Evolutionary conservation across 2,113 vertebrate species (phyloP).

Genomic region (Dipodomys merriami): DNA sequence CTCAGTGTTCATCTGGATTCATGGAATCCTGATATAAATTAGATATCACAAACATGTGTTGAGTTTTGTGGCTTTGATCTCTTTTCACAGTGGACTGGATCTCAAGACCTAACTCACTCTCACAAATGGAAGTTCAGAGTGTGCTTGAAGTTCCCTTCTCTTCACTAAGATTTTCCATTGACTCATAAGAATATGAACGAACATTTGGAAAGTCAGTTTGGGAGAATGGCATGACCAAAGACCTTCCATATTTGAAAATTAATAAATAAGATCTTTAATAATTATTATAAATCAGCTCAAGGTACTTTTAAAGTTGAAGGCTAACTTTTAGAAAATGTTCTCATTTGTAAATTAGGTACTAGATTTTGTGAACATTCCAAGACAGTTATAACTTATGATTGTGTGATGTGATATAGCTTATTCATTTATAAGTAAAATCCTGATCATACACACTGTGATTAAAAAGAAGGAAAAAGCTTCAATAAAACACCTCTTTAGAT

Average conservation of each 20-base stretch:
- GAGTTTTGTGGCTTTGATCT: slow-evolving; percentile 66
- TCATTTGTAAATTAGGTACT: background rate
- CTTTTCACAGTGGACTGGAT: slow-evolving; percentile 63
- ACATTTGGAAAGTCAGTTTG: slow-evolving; percentile 5
- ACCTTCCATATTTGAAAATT: background rate
- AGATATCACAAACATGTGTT: slow-evolving; percentile 36
- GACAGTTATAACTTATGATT: background rate
- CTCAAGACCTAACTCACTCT: background rate
- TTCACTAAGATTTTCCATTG: slow-evolving; percentile 59
- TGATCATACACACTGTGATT: background rate
- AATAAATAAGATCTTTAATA: background rate
- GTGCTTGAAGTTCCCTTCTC: slow-evolving; percentile 35
- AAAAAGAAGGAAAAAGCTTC: background rate
- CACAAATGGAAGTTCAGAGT: slow-evolving; percentile 64
- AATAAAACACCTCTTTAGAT: background rate
- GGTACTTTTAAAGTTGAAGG: background rate
- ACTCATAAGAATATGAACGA: background rate
- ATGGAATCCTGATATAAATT: slow-evolving; percentile 69
- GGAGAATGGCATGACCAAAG: background rate
- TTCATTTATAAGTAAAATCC: background rate
- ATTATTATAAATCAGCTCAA: background rate
- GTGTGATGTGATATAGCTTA: background rate
- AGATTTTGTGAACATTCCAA: background rate
- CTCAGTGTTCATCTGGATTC: slow-evolving; percentile 69
- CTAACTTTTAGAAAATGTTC: background rate